These are phyloP conservation scores for Paradisaea rubra DNA, from an alignment of 2,113 vertebrate genomes.

Conservation along the genomic window DNA sequence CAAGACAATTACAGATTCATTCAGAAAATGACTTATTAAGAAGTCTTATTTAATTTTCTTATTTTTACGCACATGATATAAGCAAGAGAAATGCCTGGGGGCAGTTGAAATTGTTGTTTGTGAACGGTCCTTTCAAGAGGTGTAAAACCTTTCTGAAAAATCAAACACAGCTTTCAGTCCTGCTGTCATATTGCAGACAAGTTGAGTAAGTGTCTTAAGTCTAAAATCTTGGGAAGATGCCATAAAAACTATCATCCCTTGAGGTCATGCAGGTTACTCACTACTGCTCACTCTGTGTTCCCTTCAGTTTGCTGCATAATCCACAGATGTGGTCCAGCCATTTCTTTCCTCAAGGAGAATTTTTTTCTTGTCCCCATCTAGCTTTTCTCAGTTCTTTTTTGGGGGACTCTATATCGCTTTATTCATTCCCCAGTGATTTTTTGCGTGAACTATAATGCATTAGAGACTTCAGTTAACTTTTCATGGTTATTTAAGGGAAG, in stretches of 20 bases:
- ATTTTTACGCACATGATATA: background rate
- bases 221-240: background rate
- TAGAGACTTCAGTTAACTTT: background rate
- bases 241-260: background rate
- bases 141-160: background rate
- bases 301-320: background rate
- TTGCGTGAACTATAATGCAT: background rate
- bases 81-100: background rate
- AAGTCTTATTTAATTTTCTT: background rate
- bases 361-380: background rate
- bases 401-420: background rate
- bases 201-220: background rate
- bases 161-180: background rate
- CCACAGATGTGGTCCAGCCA: background rate
- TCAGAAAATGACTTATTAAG: background rate
- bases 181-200: background rate
- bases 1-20: background rate
- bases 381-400: background rate
- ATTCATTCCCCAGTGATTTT: background rate
- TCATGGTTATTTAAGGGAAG: background rate
- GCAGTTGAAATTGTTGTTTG: background rate
- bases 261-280: background rate
- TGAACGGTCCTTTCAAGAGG: background rate
- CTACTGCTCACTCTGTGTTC: background rate
- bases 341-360: background rate